Evolutionary conservation across 2,888 invertebrate genomes (phyloP).

Genomic region (Scaptomyza flava): DNA sequence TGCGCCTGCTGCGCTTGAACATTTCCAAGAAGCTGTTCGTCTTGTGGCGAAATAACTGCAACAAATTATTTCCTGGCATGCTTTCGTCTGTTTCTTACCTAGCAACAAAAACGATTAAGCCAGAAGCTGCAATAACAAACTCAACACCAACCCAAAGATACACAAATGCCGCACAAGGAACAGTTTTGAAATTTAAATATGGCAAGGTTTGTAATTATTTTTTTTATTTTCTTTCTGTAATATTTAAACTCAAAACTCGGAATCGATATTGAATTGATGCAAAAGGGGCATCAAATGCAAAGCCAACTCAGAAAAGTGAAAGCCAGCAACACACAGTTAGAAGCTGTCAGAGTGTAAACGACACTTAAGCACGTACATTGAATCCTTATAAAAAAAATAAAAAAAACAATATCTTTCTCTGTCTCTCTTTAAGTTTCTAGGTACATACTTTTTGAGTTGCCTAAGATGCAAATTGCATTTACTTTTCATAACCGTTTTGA

Average conservation of each 20-base stretch:
- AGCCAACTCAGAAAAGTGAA: slow-evolving; percentile 53
- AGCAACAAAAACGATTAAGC: not conserved
- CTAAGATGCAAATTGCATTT: no score
- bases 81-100: not conserved
- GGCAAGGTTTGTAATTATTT: not conserved
- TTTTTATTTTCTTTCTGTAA: not conserved
- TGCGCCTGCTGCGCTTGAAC: not conserved
- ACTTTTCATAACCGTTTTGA: no score
- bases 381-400: not conserved
- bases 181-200: not conserved
- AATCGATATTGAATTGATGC: slow-evolving; percentile 19
- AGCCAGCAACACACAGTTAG: slow-evolving; percentile 37
- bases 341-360: slow-evolving; percentile 38
- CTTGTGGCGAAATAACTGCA: not conserved
- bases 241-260: not conserved
- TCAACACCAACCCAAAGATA: not conserved
- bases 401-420: slow-evolving; percentile 1
- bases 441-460: no score
- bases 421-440: not conserved
- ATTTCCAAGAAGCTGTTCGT: slow-evolving; percentile 1
- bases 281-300: slow-evolving; percentile 5
- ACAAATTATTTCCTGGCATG: not conserved
- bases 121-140: not conserved
- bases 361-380: slow-evolving; percentile 40
- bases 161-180: no score